Conservation (phyloP, 2,113 vertebrate species). For the Cinclus cinclus region DNA sequence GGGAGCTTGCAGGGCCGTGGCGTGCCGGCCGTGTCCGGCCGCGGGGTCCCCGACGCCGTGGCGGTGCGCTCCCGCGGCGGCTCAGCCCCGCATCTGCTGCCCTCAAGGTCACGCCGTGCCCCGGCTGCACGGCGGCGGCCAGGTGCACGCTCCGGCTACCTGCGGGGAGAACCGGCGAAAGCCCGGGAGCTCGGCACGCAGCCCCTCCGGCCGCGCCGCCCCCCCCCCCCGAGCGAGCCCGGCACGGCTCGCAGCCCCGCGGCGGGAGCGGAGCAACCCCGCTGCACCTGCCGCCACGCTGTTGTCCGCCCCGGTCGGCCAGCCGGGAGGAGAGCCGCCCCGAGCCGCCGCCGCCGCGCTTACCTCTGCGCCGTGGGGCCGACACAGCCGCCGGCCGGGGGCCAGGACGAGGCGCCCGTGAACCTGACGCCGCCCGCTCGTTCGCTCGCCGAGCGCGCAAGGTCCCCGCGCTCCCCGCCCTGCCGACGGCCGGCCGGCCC, state of each 20-base stretch:
- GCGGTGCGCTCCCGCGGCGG: background rate
- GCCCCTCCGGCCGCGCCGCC: background rate
- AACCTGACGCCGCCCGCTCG: background rate
- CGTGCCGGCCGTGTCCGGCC: background rate
- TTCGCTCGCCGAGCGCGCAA: background rate
- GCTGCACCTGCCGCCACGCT: background rate
- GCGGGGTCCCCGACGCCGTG: background rate
- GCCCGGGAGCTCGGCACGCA: background rate
- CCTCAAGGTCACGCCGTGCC: constrained; percentile 72
- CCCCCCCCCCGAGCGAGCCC: background rate
- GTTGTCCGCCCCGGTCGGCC: background rate
- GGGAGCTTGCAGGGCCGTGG: background rate
- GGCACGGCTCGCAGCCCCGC: background rate
- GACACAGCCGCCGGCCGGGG: background rate
- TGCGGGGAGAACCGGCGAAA: background rate
- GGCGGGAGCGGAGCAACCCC: background rate
- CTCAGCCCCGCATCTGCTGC: constrained; percentile 27
- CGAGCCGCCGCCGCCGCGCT: background rate
- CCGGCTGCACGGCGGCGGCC: background rate
- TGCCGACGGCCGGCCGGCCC: background rate
- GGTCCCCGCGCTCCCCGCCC: constrained; percentile 18
- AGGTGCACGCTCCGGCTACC: constrained; percentile 2
- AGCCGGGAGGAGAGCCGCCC: background rate
- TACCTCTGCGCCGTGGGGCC: background rate
- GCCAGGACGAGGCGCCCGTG: background rate